A percentile compares a stretch with the other conserved stretches of the same genome.
phyloP scores from a whole-genome alignment of 2,888 invertebrate species.

The Clepsis dumicolana region DNA sequence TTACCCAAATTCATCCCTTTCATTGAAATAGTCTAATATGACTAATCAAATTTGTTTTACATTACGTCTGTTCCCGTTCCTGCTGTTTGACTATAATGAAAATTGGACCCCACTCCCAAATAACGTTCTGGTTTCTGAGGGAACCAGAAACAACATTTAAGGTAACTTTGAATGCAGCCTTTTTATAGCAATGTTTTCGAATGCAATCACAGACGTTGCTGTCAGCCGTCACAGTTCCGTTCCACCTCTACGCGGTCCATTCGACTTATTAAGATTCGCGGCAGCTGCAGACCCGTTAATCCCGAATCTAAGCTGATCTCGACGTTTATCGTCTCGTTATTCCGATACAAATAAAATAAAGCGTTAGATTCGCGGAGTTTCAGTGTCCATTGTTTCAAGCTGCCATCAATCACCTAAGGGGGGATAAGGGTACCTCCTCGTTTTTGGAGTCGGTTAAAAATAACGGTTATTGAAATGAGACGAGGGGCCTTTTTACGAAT shows the following conservation, averaged over 20 bases:
- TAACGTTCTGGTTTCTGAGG: too few relatives aligned
- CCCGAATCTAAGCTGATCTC: conserved; percentile 77
- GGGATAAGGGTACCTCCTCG: conserved; percentile 42
- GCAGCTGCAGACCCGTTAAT: conserved; percentile 70
- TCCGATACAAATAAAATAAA: conserved; percentile 82
- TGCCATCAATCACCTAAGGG: conserved; percentile 82
- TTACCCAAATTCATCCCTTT: too few relatives aligned
- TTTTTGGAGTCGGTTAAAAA: conserved; percentile 53
- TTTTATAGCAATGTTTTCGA: neutral
- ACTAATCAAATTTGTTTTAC: too few relatives aligned
- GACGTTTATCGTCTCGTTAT: conserved; percentile 81
- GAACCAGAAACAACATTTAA: neutral
- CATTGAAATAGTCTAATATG: too few relatives aligned
- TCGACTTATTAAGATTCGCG: conserved; percentile 61
- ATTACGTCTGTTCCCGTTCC: too few relatives aligned
- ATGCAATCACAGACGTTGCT: neutral
- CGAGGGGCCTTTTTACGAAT: conserved; percentile 83
- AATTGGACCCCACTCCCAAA: too few relatives aligned
- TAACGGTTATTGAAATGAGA: conserved; percentile 87
- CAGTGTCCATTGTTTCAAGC: conserved; percentile 81
- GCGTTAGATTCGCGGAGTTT: conserved; percentile 83
- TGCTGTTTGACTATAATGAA: too few relatives aligned
- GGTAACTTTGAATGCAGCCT: neutral
- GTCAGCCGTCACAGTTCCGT: conserved; percentile 1
- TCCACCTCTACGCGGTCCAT: neutral